A percentile compares a stretch with the other conserved stretches of the same genome.
Evolutionary conservation across 2,797 vertebrate genomes (phyloP).

Genomic region (Sebastes trivittatus): DNA sequence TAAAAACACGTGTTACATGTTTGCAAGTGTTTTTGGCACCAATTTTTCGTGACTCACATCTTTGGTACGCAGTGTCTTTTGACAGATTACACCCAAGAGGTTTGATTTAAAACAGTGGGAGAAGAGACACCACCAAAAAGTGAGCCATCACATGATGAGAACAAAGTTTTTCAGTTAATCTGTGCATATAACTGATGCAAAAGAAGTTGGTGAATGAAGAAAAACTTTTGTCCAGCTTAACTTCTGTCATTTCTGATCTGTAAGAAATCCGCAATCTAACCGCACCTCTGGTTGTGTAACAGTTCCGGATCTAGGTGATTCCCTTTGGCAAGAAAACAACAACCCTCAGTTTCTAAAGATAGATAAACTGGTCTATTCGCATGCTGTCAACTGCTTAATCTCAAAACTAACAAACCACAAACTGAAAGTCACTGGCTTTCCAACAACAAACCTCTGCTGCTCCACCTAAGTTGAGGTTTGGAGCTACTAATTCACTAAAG

Average conservation of each 20-base stretch:
- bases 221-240: not conserved
- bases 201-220: slow-evolving; percentile 2
- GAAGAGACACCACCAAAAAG: not conserved
- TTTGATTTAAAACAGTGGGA: not conserved
- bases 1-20: not conserved
- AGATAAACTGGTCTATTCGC: slow-evolving; percentile 79
- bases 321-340: slow-evolving; percentile 76
- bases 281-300: slow-evolving; percentile 74
- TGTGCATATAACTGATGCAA: not conserved
- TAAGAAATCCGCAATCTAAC: slow-evolving; percentile 48
- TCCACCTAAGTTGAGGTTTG: slow-evolving; percentile 28
- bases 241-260: slow-evolving; percentile 24
- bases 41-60: slow-evolving; percentile 39
- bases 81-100: slow-evolving; percentile 15
- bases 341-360: slow-evolving; percentile 76
- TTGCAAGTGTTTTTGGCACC: slow-evolving; percentile 11
- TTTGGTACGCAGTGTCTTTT: slow-evolving; percentile 13
- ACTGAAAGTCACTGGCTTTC: slow-evolving; percentile 62
- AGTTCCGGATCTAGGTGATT: slow-evolving; percentile 76
- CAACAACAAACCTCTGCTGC: slow-evolving; percentile 49
- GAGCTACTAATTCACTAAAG: slow-evolving; percentile 6
- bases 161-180: not conserved
- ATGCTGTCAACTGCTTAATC: slow-evolving; percentile 75
- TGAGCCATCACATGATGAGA: not conserved
- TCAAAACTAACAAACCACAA: slow-evolving; percentile 73